Base-by-base conservation (phyloP, 2,113 vertebrate genomes). In the Chlamydotis undulata region DNA sequence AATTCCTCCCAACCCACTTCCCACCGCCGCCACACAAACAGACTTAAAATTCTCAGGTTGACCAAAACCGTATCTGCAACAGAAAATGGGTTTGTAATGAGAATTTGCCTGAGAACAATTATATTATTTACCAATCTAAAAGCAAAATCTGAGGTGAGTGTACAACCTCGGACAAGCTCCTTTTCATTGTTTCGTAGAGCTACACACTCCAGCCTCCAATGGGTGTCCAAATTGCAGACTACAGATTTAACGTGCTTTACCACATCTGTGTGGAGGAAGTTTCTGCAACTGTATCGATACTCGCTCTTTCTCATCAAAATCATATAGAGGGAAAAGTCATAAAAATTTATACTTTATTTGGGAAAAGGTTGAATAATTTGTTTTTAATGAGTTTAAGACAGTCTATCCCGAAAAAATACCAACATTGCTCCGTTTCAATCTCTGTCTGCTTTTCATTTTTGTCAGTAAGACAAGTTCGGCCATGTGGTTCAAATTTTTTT, bases 401-500 rank as follows among this genome's bases (percentile, higher is more conserved):
- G 85, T 24, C 19, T 55, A 50, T 9, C 4, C 33, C 61, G 37
- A 14, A 91, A 73, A 87, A 76, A 67, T 8, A 33, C 14, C 47
- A 53, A 22, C 9, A 71, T 43, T 26, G 19, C n/a, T 21, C 37
- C 69, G 43, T 81, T 79, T 85, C 57, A 49, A 21, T 91, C 64
- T 90, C 83, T 90, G 77, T 4, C 73, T 94, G 91, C 65, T 79
- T 93, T 93, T 95, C 45, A 47, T 84, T 94, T 94, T 61, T 57
- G 76, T 87, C 57, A 82, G 56, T 63, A 83, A 81, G 73, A 89
- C 78, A 94, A 75, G 49, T 95, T 96, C 77, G 93, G 67, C 31
- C 89, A 95, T 91, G 87, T 73, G 74, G 93, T 93, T 97, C 52
- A 90, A 78, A 90, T 91, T 56, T 43, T 93, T 93, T 93, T 55